Percentiles rank a stretch among this genome's conserved stretches.
phyloP scores from a whole-genome alignment of 2,113 vertebrate genomes.

The Sapajus apella region DNA sequence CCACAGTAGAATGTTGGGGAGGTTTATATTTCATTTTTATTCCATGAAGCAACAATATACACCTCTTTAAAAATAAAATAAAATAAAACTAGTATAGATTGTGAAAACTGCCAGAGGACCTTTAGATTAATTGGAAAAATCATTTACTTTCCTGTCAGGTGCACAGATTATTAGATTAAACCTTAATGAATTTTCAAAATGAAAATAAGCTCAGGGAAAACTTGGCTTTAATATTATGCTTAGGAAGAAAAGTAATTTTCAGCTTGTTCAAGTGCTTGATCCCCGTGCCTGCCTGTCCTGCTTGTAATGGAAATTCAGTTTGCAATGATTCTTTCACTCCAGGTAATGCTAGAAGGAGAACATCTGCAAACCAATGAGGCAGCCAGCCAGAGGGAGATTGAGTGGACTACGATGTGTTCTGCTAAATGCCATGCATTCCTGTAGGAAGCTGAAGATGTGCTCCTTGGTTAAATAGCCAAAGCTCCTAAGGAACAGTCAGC shows the following conservation, averaged over 20 bases:
- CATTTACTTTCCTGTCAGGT: background rate
- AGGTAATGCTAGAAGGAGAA: background rate
- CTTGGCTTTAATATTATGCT: background rate
- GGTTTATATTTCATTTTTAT: slow-evolving; percentile 42
- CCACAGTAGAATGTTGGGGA: background rate
- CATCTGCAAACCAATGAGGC: background rate
- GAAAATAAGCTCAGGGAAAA: slow-evolving; percentile 46
- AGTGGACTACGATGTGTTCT: background rate
- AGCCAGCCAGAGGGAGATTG: background rate
- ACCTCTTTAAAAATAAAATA: background rate
- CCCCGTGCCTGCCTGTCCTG: background rate
- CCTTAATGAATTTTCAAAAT: slow-evolving; percentile 42
- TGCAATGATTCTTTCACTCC: slow-evolving; percentile 2
- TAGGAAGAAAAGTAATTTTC: slow-evolving; percentile 42
- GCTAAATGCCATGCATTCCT: slow-evolving; percentile 6
- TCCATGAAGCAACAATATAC: background rate
- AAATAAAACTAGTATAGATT: background rate
- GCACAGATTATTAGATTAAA: slow-evolving; percentile 45
- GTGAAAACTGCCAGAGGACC: background rate
- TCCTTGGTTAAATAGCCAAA: background rate
- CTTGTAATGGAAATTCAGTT: slow-evolving; percentile 38
- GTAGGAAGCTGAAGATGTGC: background rate
- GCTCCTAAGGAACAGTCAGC: slow-evolving; percentile 32
- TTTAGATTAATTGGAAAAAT: background rate
- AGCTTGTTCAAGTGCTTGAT: slow-evolving; percentile 14